Conservation (phyloP, 2,888 invertebrate genomes). For the Capitulum mitella region DNA sequence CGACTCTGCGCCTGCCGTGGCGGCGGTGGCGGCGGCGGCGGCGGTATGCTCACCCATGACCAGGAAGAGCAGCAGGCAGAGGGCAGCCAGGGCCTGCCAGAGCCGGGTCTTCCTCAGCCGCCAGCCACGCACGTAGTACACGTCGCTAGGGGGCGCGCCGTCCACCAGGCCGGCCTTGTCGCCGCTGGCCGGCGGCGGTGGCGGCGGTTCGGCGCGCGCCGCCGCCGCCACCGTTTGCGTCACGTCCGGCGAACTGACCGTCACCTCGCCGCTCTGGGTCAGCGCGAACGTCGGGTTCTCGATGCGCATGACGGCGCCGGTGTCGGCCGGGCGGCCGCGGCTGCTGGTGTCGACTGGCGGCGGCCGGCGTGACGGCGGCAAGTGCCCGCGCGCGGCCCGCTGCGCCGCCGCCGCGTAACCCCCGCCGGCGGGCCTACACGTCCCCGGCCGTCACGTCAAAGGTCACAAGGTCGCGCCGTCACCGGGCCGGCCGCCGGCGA, state of each 20-base stretch:
- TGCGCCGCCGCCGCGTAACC: neutral
- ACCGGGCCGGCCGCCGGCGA: no score
- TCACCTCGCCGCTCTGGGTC: neutral
- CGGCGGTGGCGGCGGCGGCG: neutral
- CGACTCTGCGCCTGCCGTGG: no score
- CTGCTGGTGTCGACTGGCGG: neutral
- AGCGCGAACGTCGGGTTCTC: constrained; percentile 9
- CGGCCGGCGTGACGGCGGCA: neutral
- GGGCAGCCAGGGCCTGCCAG: neutral
- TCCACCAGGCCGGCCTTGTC: constrained; percentile 2
- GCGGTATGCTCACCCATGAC: neutral
- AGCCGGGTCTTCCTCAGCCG: neutral
- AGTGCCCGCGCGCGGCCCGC: neutral
- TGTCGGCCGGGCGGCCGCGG: no score
- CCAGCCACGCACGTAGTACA: neutral
- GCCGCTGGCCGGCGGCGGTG: neutral
- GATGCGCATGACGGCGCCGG: neutral
- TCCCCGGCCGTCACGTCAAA: neutral
- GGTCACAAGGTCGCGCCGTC: constrained; percentile 9
- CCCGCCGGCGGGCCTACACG: neutral
- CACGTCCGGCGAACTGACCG: neutral
- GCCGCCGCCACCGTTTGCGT: neutral
- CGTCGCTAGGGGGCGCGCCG: neutral
- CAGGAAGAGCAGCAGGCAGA: neutral
- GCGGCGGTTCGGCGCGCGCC: neutral